phyloP scores from a whole-genome alignment of 2,113 vertebrate genomes.

The Donacobius atricapilla region DNA sequence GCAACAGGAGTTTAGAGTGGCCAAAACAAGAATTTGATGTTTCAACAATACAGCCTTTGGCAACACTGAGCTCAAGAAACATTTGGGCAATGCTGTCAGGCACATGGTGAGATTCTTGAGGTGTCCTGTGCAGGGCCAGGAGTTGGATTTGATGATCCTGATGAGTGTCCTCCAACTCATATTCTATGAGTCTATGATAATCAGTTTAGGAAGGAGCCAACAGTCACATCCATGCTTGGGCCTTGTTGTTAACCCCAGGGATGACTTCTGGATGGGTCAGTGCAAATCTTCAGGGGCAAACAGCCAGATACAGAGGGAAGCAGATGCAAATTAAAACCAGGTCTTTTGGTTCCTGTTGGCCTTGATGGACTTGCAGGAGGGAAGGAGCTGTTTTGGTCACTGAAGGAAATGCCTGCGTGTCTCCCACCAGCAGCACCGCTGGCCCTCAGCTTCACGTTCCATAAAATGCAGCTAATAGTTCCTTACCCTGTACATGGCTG shows the following conservation, averaged over 20 bases:
- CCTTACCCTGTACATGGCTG: not conserved
- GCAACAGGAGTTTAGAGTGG: not conserved
- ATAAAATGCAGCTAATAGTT: not conserved
- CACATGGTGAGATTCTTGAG: no score
- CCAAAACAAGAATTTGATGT: not conserved
- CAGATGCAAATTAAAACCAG: not conserved
- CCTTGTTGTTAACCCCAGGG: not conserved
- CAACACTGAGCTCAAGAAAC: not conserved
- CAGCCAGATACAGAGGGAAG: not conserved
- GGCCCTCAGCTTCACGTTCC: not conserved
- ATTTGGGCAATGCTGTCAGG: not conserved
- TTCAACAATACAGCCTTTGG: not conserved
- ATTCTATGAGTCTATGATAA: not conserved
- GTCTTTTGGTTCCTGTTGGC: not conserved
- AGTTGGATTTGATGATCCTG: not conserved
- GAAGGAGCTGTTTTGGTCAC: not conserved
- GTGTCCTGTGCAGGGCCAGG: not conserved
- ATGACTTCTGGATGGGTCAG: not conserved
- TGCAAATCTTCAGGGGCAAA: not conserved
- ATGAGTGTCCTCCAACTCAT: not conserved
- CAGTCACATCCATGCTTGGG: not conserved
- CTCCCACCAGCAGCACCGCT: not conserved
- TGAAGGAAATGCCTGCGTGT: accelerated
- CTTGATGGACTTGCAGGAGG: accelerated
- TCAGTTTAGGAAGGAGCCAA: not conserved